These are phyloP conservation scores for Microplitis deprimator DNA, from an alignment of 2,888 invertebrate species.

Conservation along the genomic window DNA sequence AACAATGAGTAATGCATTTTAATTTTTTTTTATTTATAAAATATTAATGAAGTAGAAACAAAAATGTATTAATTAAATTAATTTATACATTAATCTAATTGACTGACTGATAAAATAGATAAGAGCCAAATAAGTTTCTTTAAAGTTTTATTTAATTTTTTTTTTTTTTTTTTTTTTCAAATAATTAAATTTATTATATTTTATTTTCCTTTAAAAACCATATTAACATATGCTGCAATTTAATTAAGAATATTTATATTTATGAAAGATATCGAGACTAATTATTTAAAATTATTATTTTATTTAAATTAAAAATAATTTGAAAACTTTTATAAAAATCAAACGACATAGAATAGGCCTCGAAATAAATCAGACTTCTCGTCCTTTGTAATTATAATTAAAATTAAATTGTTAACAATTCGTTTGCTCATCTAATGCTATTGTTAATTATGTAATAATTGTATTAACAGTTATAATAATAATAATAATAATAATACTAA, in stretches of 20 bases:
- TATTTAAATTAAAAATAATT: not conserved
- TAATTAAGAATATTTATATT: not conserved
- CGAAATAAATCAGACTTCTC: not conserved
- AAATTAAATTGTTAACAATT: slow-evolving; percentile 36
- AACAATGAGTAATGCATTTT: not conserved
- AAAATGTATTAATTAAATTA: not conserved
- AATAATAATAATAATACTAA: slow-evolving; percentile 19
- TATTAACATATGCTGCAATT: not conserved
- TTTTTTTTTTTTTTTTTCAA: not conserved
- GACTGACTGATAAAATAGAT: not conserved
- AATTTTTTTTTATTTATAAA: not conserved
- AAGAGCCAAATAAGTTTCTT: not conserved
- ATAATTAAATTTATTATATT: too few species aligned
- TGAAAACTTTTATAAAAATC: not conserved
- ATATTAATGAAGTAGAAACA: not conserved
- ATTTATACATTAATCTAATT: not conserved
- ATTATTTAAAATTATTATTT: not conserved
- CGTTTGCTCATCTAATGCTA: slow-evolving; percentile 38
- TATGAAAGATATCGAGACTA: not conserved
- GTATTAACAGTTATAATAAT: not conserved
- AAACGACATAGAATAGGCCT: not conserved
- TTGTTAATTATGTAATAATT: slow-evolving; percentile 38
- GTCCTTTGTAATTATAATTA: not conserved
- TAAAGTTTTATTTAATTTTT: not conserved
- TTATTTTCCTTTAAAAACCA: not conserved